Evolutionary conservation across 35 echinoderm and acorn worm genomes (phyloP), one percentile per base, ranked within the genome.

Genomic region (Patiria miniata): DNA sequence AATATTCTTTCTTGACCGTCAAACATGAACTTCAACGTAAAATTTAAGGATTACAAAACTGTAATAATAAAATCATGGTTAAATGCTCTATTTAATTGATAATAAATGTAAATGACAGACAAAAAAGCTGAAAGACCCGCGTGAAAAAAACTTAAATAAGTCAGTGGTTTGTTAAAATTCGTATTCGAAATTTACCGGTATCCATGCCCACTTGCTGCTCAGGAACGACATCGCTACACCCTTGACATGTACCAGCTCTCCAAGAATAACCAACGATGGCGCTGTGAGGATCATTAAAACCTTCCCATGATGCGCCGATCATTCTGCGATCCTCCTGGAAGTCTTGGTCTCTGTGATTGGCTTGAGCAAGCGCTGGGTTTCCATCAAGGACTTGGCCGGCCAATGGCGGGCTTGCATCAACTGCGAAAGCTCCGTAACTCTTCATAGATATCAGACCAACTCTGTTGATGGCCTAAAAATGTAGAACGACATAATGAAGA

Each of bases 231-330:
- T 86, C 61, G 42, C 22, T 40, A 77, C 84, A 86, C 33, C 36
- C 60, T 37, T 34, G 29, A 77, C 84, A 86, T 0, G 61, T 86
- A 1, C 86, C 86, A 33, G 51, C 52, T 26, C 2, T 78, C 86
- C 77, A 87, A 18, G 61, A 78, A 51, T 87, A 87, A 36, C 77
- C 86, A 33, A 79, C 17, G 50, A 87, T 22, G n/a, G 51, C 5
- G 37, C 68, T 87, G 55, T 87, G 86, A 2, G 86, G 86, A 56
- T 87, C 86, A 57, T 87, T 38, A 56, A 87, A 87, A 19, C 68
- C 77, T 79, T 87, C 86, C 86, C 86, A 87, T 39, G 18, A 87
- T 9, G 77, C 73, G 9, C 51, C 9, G 37, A 86, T 39, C 8
- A 28, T 86, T 1, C 16, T 42, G 2, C 56, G 34, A 22, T 54